A percentile compares a stretch with the other conserved stretches of the same genome.
These are phyloP conservation scores for Archips crataeganus DNA, from an alignment of 2,888 invertebrate species.

Conservation along the genomic window DNA sequence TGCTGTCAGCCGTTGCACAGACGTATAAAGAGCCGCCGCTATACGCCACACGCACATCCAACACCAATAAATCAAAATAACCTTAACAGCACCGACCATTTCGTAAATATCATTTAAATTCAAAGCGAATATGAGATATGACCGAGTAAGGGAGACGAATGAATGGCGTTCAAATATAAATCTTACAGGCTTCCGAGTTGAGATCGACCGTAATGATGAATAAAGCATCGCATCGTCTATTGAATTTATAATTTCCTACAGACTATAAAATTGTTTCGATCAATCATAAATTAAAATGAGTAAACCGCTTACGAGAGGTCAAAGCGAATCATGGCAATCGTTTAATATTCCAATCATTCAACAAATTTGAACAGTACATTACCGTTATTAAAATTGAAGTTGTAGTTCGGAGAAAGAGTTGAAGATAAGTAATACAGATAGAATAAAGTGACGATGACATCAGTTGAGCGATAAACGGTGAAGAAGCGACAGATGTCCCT, in stretches of 20 bases:
- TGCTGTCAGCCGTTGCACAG: constrained; percentile 65
- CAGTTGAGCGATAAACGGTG: constrained; percentile 60
- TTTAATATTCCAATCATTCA: constrained; percentile 31
- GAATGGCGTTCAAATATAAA: constrained; percentile 65
- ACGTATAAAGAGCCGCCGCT: constrained; percentile 63
- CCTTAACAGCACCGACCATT: constrained; percentile 64
- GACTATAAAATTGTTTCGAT: constrained; percentile 47
- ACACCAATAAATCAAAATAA: constrained; percentile 71
- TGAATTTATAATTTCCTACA: constrained; percentile 53
- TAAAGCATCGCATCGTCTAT: constrained; percentile 53
- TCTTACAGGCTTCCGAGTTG: constrained; percentile 56
- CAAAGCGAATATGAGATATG: constrained; percentile 61
- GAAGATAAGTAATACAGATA: constrained; percentile 53
- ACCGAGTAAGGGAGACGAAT: constrained; percentile 57
- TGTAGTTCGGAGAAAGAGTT: constrained; percentile 42
- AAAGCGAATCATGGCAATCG: constrained; percentile 46
- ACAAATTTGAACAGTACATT: constrained; percentile 6
- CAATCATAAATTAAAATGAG: constrained; percentile 47
- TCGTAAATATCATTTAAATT: constrained; percentile 68
- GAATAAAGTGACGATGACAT: constrained; percentile 61
- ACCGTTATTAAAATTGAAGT: constrained; percentile 28
- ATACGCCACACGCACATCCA: constrained; percentile 64
- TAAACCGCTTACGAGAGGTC: constrained; percentile 47
- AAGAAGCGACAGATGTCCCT: constrained; percentile 67
- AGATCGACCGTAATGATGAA: constrained; percentile 62